phyloP scores from a whole-genome alignment of 2,888 invertebrate genomes.

The Drosophila atripex region DNA sequence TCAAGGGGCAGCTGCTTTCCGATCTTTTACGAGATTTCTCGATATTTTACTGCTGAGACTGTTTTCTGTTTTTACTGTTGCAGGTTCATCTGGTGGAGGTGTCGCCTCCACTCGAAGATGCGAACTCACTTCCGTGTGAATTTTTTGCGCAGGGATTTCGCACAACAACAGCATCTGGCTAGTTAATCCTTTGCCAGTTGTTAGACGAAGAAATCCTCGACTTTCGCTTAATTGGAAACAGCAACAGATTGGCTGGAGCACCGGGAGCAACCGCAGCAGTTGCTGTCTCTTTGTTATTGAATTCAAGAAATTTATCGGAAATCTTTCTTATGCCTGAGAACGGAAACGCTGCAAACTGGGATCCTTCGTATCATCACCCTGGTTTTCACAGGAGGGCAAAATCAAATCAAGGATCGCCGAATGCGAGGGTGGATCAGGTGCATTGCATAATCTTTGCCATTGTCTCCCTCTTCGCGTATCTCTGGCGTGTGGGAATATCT shows the following conservation, averaged over 20 bases:
- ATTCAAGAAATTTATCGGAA: slow-evolving; percentile 49
- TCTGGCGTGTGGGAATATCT: slow-evolving; percentile 59
- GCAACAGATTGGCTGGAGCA: slow-evolving; percentile 13
- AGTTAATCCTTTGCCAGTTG: slow-evolving; percentile 68
- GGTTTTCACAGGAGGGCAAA: slow-evolving; percentile 30
- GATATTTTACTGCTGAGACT: slow-evolving; percentile 5
- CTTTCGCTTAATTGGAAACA: slow-evolving; percentile 57
- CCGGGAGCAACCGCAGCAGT: slow-evolving; percentile 33
- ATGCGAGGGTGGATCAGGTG: slow-evolving; percentile 67
- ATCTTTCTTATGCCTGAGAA: slow-evolving; percentile 45
- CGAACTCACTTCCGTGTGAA: slow-evolving; percentile 51
- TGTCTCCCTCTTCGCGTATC: slow-evolving; percentile 13
- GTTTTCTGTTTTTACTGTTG: slow-evolving; percentile 31
- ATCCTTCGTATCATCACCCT: slow-evolving; percentile 14
- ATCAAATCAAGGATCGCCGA: slow-evolving; percentile 27
- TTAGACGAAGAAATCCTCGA: slow-evolving; percentile 52
- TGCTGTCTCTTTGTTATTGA: slow-evolving; percentile 49
- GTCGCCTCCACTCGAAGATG: slow-evolving; percentile 23
- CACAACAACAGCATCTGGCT: slow-evolving; percentile 53
- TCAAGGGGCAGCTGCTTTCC: slow-evolving; percentile 32
- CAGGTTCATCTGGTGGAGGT: slow-evolving; percentile 22
- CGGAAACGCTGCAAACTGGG: slow-evolving; percentile 45
- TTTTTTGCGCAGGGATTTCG: slow-evolving; percentile 27
- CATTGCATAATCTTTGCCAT: slow-evolving; percentile 65
- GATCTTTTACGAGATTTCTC: slow-evolving; percentile 21